phyloP scores from a whole-genome alignment of 2,797 vertebrate genomes.

The Limnodromus scolopaceus region DNA sequence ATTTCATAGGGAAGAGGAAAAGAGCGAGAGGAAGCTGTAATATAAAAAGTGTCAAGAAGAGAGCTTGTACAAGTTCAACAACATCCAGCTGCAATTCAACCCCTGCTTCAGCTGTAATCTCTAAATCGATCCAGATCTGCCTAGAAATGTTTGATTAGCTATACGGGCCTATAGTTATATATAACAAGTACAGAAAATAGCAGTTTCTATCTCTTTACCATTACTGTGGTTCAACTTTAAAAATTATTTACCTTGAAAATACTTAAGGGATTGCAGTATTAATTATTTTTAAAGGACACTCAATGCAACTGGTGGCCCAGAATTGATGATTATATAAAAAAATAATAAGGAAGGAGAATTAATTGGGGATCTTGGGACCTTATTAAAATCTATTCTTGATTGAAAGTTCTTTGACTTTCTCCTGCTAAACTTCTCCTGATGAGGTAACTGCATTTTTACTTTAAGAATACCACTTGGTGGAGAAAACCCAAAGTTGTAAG shows the following conservation, averaged over 20 bases:
- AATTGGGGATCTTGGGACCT: slow-evolving; percentile 70
- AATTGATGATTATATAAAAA: slow-evolving; percentile 56
- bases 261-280: slow-evolving; percentile 53
- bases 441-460: background rate
- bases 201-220: background rate
- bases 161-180: background rate
- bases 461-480: background rate
- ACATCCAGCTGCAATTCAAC: slow-evolving; percentile 65
- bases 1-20: slow-evolving; percentile 48
- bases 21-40: slow-evolving; percentile 43
- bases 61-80: slow-evolving; percentile 56
- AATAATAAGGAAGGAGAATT: slow-evolving; percentile 41
- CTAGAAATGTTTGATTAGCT: slow-evolving; percentile 31
- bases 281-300: slow-evolving; percentile 67
- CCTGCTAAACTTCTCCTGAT: background rate
- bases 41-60: slow-evolving; percentile 47
- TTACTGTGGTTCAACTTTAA: slow-evolving; percentile 9
- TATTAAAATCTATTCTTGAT: slow-evolving; percentile 67
- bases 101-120: slow-evolving; percentile 48
- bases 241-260: slow-evolving; percentile 65
- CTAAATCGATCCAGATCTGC: slow-evolving; percentile 13
- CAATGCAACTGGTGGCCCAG: slow-evolving; percentile 44
- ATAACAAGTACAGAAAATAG: background rate
- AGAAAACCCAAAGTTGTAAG: slow-evolving; percentile 10
- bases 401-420: slow-evolving; percentile 47